phyloP scores from a whole-genome alignment of 2,888 invertebrate species.

The Nesidiocoris tenuis region DNA sequence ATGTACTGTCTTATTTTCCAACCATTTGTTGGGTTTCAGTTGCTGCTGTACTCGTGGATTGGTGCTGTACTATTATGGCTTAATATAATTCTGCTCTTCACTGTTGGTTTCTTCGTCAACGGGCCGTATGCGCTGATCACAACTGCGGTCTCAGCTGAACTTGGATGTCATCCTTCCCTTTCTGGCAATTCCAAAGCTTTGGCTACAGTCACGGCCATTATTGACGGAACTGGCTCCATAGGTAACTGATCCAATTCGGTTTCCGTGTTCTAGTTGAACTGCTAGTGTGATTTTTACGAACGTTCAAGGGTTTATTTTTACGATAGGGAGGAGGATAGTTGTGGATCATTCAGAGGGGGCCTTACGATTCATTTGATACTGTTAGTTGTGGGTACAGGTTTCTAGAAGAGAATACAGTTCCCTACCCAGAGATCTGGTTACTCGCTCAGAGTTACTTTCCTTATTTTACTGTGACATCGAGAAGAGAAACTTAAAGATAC shows the following conservation, averaged over 20 bases:
- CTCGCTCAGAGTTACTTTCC: too few species aligned
- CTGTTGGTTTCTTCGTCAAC: slow-evolving; percentile 83
- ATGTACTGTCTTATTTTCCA: too few species aligned
- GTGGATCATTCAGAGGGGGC: not conserved
- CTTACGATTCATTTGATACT: too few species aligned
- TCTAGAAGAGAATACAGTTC: too few species aligned
- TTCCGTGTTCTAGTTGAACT: not conserved
- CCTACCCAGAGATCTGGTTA: too few species aligned
- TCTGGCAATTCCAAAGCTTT: slow-evolving; percentile 83
- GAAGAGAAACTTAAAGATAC: too few species aligned
- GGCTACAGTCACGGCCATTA: slow-evolving; percentile 96
- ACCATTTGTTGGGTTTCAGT: too few species aligned
- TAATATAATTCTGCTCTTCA: slow-evolving; percentile 68
- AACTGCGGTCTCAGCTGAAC: slow-evolving; percentile 91
- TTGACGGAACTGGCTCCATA: slow-evolving; percentile 92
- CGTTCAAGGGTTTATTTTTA: not conserved
- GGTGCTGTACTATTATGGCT: slow-evolving; percentile 63
- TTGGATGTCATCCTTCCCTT: slow-evolving; percentile 83
- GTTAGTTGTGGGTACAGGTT: too few species aligned
- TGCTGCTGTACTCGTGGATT: slow-evolving; percentile 75
- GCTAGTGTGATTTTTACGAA: not conserved
- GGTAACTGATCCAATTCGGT: slow-evolving; percentile 57
- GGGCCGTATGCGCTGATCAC: slow-evolving; percentile 96
- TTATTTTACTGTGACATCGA: too few species aligned
- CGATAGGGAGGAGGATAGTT: not conserved